Percentiles rank a stretch among this genome's conserved stretches.
phyloP scores from a whole-genome alignment of 2,888 invertebrate species.

The Corythucha ciliata region DNA sequence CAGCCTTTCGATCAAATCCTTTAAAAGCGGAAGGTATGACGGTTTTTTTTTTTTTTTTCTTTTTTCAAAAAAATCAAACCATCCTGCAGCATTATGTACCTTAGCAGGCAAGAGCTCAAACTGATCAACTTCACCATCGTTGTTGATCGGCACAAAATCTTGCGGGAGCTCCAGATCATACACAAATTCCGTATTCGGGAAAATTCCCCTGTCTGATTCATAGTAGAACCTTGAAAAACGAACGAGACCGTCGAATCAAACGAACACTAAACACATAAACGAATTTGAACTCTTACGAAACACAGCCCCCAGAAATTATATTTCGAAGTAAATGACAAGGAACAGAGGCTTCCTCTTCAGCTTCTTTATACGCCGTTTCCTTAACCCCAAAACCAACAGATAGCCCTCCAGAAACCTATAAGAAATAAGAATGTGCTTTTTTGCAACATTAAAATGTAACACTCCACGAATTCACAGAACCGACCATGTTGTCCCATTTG shows the following conservation, averaged over 20 bases:
- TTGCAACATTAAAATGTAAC: no score
- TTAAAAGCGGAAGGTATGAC: constrained; percentile 20
- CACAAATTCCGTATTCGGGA: constrained; percentile 89
- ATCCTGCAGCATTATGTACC: constrained; percentile 43
- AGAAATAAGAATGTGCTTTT: not conserved
- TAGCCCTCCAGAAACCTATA: constrained; percentile 62
- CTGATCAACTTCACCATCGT: constrained; percentile 87
- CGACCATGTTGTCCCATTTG: constrained; percentile 87
- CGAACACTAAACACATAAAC: no score
- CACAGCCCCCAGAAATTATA: constrained; percentile 66
- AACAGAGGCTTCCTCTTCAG: constrained; percentile 88
- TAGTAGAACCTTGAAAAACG: constrained; percentile 64
- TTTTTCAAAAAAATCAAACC: constrained; percentile 2
- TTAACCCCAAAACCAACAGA: constrained; percentile 79
- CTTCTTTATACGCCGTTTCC: constrained; percentile 88
- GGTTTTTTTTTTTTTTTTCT: not conserved
- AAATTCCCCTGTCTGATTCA: constrained; percentile 84
- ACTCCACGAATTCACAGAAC: no score
- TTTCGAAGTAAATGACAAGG: constrained; percentile 66
- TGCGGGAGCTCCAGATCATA: constrained; percentile 84
- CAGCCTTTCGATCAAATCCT: constrained; percentile 56
- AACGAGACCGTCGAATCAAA: no score
- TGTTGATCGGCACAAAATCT: constrained; percentile 84
- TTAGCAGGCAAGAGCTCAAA: constrained; percentile 78
- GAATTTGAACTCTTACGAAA: constrained; percentile 56